Evolutionary conservation across 2,797 vertebrate genomes (phyloP), one percentile per base, ranked within the genome.

Genomic region (Amblyraja radiata): DNA sequence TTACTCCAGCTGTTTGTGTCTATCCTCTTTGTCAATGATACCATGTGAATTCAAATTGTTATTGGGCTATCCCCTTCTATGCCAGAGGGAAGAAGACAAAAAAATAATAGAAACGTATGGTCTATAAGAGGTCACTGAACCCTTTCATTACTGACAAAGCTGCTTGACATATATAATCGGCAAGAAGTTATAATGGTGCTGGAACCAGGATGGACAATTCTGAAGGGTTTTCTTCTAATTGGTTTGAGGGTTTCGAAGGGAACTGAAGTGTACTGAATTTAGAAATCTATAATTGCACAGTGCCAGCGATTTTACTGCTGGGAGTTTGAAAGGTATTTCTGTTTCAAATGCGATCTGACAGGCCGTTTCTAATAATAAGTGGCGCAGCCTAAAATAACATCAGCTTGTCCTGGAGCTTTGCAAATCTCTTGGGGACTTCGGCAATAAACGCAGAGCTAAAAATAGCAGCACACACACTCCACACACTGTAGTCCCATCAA

Each of bases 351-450:
- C 28, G 71, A 76, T 54, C 39, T 54, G 73, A 76, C 90, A 54
- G 90, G 76, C 39, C 2, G 71, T 92, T 92, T 46, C 90, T 92
- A 92, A 92, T 92, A 92, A 92, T 92, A 92, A 54, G 36, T 39
- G 6, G 90, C n/a, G 54, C 39, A 28, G 90, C 90, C 71, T 58
- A 92, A 92, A 92, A 92, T 92, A 92, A 92, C 90, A 92, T 18
- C 71, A 92, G 65, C 68, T 92, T 92, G 90, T 92, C 71, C 68
- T 92, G 39, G 71, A 92, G 90, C 90, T 74, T 68, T 76, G 39
- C 32, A 76, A 92, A 11, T 92, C 90, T 92, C 90, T 54, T 6
- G 28, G 90, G 90, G 90, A 92, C 90, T 54, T 74, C 16, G 1
- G 32, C 90, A 46, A 32, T 90, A 39, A 91, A 25, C 7, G 9